These are phyloP conservation scores for Allobates femoralis DNA, from an alignment of 2,797 vertebrate species.

Conservation along the genomic window DNA sequence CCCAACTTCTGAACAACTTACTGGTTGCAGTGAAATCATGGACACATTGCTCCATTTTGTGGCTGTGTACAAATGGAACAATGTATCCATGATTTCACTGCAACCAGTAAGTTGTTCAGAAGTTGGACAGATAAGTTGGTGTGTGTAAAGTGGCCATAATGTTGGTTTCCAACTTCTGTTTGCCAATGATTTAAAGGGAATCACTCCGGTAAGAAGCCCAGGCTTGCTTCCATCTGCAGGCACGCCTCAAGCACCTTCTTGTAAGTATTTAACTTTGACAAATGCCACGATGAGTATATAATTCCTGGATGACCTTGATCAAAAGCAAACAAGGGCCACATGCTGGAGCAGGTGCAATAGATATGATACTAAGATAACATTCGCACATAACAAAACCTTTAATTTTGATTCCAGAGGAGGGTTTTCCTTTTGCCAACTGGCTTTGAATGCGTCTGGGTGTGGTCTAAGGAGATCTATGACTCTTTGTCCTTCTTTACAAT, in stretches of 20 bases:
- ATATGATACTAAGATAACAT: slow-evolving; percentile 55
- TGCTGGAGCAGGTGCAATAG: slow-evolving; percentile 57
- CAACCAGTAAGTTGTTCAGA: no score
- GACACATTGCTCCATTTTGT: no score
- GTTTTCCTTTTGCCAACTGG: slow-evolving; percentile 55
- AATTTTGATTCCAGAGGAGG: slow-evolving; percentile 41
- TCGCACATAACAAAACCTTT: slow-evolving; percentile 54
- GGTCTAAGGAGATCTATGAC: slow-evolving; percentile 43
- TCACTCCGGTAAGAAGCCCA: not conserved
- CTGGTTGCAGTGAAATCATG: no score
- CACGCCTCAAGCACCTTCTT: slow-evolving; percentile 14
- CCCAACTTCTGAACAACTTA: no score
- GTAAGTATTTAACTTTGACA: slow-evolving; percentile 23
- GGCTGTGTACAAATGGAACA: no score
- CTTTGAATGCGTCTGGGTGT: slow-evolving; percentile 31
- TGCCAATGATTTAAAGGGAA: not conserved
- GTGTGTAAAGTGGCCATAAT: no score
- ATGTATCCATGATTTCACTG: no score
- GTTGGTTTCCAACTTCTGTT: not conserved
- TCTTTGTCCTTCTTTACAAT: slow-evolving; percentile 56
- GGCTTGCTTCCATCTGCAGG: not conserved
- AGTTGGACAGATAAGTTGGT: no score
- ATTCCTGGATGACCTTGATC: slow-evolving; percentile 69
- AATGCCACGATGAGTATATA: slow-evolving; percentile 63
- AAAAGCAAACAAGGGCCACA: slow-evolving; percentile 67